A percentile compares a stretch with the other conserved stretches of the same genome.
Evolutionary conservation across 2,113 vertebrate genomes (phyloP).

Genomic region (Poecile atricapillus): DNA sequence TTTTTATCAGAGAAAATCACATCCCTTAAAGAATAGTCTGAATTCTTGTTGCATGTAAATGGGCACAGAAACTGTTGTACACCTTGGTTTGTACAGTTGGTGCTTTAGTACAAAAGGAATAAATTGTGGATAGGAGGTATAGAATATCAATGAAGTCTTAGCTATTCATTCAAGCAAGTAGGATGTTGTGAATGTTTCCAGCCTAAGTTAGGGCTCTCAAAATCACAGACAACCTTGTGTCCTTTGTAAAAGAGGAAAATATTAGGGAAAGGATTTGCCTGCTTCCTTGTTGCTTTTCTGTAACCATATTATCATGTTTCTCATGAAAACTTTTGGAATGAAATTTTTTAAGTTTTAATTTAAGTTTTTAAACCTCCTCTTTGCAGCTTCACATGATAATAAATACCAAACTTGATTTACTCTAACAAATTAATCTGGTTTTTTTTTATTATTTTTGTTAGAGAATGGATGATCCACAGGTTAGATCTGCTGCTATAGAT

Average conservation of each 20-base stretch:
- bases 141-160: background rate
- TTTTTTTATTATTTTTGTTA: conserved; percentile 17
- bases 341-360: background rate
- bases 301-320: background rate
- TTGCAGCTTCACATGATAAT: background rate
- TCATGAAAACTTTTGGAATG: background rate
- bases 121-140: background rate
- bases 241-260: background rate
- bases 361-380: background rate
- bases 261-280: background rate
- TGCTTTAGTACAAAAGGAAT: background rate
- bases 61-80: background rate
- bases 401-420: too few relatives aligned
- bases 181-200: background rate
- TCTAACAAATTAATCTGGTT: background rate
- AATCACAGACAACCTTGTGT: background rate
- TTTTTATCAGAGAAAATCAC: background rate
- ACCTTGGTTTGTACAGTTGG: background rate
- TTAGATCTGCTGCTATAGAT: conserved; percentile 91
- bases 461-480: conserved; percentile 94
- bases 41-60: background rate
- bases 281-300: background rate
- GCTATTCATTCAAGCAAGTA: background rate
- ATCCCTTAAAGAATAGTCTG: background rate
- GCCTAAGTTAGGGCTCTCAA: background rate